These are phyloP conservation scores for Subacronicta megacephala DNA, from an alignment of 2,888 invertebrate species.

Conservation along the genomic window DNA sequence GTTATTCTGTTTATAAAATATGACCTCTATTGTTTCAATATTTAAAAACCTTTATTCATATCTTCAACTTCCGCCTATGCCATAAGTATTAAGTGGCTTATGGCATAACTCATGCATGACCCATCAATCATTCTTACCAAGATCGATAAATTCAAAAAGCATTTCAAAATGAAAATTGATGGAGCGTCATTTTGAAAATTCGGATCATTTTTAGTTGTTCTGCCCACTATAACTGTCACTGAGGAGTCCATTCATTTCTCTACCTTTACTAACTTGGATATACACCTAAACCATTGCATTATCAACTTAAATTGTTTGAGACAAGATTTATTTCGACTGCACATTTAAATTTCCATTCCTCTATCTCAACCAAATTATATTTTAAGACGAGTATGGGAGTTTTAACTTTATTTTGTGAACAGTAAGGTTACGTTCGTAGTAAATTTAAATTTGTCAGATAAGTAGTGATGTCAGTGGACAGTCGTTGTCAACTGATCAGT, in stretches of 20 bases:
- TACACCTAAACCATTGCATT: slow-evolving; percentile 40
- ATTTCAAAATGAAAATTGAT: slow-evolving; percentile 75
- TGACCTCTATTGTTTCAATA: not conserved
- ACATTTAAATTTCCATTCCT: slow-evolving; percentile 25
- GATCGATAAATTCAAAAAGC: slow-evolving; percentile 52
- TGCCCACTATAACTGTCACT: slow-evolving; percentile 80
- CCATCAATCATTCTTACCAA: slow-evolving; percentile 41
- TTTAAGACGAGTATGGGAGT: slow-evolving; percentile 14
- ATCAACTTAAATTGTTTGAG: slow-evolving; percentile 54
- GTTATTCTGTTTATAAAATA: not conserved
- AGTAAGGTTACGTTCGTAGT: slow-evolving; percentile 35
- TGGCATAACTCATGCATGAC: slow-evolving; percentile 3
- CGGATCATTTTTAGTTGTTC: slow-evolving; percentile 81
- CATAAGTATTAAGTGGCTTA: slow-evolving; percentile 22
- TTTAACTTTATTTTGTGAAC: slow-evolving; percentile 22
- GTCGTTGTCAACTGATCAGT: slow-evolving; percentile 71
- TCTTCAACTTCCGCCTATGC: not conserved
- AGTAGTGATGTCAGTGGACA: slow-evolving; percentile 78
- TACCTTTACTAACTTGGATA: slow-evolving; percentile 54
- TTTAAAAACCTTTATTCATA: not conserved
- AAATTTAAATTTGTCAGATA: slow-evolving; percentile 41
- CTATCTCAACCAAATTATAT: slow-evolving; percentile 18
- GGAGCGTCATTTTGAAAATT: slow-evolving; percentile 77
- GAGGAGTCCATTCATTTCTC: slow-evolving; percentile 78
- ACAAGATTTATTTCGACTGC: slow-evolving; percentile 44